Evolutionary conservation across 2,888 invertebrate genomes (phyloP).

Genomic region (Lasioglossum zephyrum): DNA sequence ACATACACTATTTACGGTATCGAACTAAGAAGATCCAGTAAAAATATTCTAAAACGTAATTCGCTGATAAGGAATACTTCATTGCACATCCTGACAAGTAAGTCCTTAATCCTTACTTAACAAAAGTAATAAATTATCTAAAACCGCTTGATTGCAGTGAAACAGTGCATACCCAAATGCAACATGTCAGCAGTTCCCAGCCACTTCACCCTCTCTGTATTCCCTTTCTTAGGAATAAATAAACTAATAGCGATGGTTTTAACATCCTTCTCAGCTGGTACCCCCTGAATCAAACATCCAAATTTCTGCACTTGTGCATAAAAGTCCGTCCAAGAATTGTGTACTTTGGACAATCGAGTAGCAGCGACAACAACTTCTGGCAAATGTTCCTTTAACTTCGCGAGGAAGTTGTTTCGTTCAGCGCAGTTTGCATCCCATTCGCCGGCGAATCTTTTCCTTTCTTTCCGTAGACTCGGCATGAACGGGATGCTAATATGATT

Average conservation of each 20-base stretch:
- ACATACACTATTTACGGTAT: neutral
- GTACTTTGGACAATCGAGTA: constrained; percentile 55
- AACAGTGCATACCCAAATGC: constrained; percentile 52
- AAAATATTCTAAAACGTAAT: neutral
- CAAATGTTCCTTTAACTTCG: constrained; percentile 56
- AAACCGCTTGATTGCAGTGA: neutral
- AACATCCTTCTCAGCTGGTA: constrained; percentile 53
- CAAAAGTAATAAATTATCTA: neutral
- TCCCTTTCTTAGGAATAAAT: constrained; percentile 61
- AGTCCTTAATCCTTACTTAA: neutral
- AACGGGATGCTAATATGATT: constrained; percentile 75
- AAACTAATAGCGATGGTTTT: constrained; percentile 52
- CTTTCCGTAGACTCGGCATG: constrained; percentile 70
- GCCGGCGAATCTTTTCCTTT: constrained; percentile 53
- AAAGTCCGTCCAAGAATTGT: constrained; percentile 67
- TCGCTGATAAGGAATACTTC: neutral
- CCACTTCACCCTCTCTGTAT: constrained; percentile 52
- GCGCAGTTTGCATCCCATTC: constrained; percentile 49
- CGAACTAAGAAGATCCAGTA: neutral
- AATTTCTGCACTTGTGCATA: constrained; percentile 63
- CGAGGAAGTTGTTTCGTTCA: constrained; percentile 45
- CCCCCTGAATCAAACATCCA: constrained; percentile 71
- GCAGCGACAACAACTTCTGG: constrained; percentile 58
- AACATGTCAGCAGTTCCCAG: constrained; percentile 69
- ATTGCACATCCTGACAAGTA: neutral